Conservation (phyloP, 2,888 invertebrate species). For the Parelbella ahira region DNA sequence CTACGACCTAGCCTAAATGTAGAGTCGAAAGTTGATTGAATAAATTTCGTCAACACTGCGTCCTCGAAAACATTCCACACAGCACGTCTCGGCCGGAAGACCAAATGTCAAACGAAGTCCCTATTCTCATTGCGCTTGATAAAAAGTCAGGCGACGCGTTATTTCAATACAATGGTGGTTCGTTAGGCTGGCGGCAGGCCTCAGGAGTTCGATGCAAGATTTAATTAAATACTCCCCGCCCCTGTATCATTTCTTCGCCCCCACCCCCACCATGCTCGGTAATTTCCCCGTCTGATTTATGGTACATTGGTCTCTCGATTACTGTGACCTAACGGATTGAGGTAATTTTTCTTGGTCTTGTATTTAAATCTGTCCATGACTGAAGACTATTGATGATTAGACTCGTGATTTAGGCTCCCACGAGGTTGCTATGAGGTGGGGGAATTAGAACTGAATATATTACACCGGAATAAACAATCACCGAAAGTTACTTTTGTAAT, state of each 20-base stretch:
- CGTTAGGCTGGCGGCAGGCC: constrained; percentile 73
- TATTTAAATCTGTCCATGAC: no score
- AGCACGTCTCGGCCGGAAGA: not conserved
- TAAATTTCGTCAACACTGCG: no score
- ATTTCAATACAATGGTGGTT: constrained; percentile 79
- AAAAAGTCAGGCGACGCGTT: constrained; percentile 74
- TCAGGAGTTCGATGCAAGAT: constrained; percentile 82
- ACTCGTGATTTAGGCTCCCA: no score
- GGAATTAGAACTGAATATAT: no score
- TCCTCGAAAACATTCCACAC: no score
- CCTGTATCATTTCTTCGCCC: constrained; percentile 25
- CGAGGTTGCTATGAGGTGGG: no score
- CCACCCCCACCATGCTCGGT: constrained; percentile 55
- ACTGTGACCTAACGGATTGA: constrained; percentile 66
- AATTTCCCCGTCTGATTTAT: constrained; percentile 81
- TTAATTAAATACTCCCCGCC: constrained; percentile 79
- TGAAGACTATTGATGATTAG: no score
- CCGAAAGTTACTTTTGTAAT: no score
- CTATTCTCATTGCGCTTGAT: constrained; percentile 30
- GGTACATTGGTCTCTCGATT: constrained; percentile 66
- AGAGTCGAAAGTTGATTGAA: no score
- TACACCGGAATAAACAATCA: no score
- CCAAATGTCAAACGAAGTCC: constrained; percentile 6
- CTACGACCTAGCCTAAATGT: no score
- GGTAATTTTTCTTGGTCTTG: constrained; percentile 54